These are phyloP conservation scores for Spodoptera littoralis DNA, from an alignment of 2,888 invertebrate genomes.

Conservation along the genomic window DNA sequence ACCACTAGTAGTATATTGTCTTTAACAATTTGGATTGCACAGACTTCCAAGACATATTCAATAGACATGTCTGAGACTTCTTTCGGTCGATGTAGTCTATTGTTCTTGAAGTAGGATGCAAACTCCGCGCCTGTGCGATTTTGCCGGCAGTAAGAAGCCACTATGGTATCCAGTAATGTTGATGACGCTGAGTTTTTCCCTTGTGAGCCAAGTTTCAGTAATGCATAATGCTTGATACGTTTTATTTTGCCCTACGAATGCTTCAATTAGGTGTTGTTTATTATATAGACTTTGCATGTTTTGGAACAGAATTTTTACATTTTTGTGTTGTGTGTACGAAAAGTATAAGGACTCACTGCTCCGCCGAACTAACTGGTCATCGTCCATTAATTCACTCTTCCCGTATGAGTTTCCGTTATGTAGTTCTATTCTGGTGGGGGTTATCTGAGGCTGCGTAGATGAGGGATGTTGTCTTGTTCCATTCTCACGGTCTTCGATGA, in stretches of 20 bases:
- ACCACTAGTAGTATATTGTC: background rate
- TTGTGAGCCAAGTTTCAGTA: conserved; percentile 11
- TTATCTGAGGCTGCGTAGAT: background rate
- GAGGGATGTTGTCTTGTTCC: background rate
- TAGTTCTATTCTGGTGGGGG: background rate
- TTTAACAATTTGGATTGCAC: background rate
- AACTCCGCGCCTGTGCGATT: conserved; percentile 4
- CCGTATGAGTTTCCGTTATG: background rate
- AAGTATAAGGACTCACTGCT: background rate
- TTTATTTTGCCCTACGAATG: background rate
- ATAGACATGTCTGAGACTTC: conserved; percentile 1
- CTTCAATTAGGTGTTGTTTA: conserved; percentile 20
- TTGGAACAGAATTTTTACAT: conserved; percentile 11
- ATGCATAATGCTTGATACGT: conserved; percentile 9
- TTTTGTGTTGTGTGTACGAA: background rate
- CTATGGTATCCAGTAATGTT: conserved; percentile 7
- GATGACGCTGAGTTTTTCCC: background rate
- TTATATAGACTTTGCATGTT: conserved; percentile 16
- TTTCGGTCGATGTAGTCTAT: background rate
- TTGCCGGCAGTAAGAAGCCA: conserved; percentile 7
- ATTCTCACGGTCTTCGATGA: background rate
- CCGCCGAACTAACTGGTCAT: background rate
- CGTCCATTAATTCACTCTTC: background rate
- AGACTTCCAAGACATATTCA: conserved; percentile 7
- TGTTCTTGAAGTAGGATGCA: conserved; percentile 4